Conservation (phyloP, 2,113 vertebrate genomes). For the Lycaon pictus region DNA sequence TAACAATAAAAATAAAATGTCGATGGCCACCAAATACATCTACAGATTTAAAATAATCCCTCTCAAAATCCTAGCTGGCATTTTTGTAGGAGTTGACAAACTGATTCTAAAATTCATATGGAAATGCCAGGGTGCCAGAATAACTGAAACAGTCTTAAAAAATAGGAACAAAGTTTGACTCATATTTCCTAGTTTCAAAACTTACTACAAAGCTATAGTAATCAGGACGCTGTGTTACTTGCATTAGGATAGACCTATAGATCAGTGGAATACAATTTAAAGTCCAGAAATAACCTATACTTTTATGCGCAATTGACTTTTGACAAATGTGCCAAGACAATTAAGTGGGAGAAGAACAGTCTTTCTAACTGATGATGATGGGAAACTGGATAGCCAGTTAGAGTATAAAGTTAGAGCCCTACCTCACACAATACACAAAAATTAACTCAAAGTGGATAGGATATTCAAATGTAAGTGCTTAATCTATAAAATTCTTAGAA, state of each 20-base stretch:
- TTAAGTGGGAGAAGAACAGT: neutral
- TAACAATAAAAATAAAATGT: neutral
- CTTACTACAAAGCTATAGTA: neutral
- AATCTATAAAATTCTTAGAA: constrained; percentile 37
- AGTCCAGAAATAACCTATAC: neutral
- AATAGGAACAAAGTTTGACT: constrained; percentile 29
- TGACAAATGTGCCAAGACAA: constrained; percentile 32
- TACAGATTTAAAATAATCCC: constrained; percentile 30
- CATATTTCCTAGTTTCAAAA: constrained; percentile 39
- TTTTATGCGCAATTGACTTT: constrained; percentile 13
- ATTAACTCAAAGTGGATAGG: constrained; percentile 14
- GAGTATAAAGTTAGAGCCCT: neutral
- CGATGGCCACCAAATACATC: neutral
- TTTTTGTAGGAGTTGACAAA: constrained; percentile 34
- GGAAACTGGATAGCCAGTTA: neutral
- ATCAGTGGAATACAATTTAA: neutral
- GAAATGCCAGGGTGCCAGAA: neutral
- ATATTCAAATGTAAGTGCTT: constrained; percentile 29
- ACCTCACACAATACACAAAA: neutral
- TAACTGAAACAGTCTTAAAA: constrained; percentile 14
- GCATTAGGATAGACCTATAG: neutral
- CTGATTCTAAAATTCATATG: constrained; percentile 51
- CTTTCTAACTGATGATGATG: neutral
- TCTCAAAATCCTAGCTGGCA: neutral
- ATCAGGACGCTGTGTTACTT: neutral